Base-by-base conservation (phyloP, 2,113 vertebrate species). In the Nettapus auritus region DNA sequence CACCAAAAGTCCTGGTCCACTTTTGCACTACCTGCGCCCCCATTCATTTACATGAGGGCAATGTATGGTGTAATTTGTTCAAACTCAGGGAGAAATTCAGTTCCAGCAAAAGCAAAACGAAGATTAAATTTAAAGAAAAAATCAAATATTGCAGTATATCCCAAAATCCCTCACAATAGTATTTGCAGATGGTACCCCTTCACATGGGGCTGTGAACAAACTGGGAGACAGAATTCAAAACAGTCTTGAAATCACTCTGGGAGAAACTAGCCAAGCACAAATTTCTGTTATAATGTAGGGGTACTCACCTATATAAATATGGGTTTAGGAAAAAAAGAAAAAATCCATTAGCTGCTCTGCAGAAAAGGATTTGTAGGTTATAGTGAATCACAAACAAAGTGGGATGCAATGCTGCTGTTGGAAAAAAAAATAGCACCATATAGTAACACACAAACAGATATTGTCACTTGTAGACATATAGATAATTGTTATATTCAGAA, bases 251-350 rank as follows among this genome's bases (percentile, higher is more conserved):
- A 46, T 3, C 14, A n/a, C 56, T 63, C 57, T 31, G 11, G 18
- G 5, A 74, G 73, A 78, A 34, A 33, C 5, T 0, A 0, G 15
- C 13, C 1, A 75, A 62, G 62, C 5, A n/a, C 31, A 50, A 10
- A 16, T 55, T 57, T 79, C 29, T 34, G 73, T 31, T 68, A 4
- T 5, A 70, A 16, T 25, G 5, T 26, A 69, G 29, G 28, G 64
- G 60, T 40, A 33, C 6, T 64, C 34, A 67, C 7, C 20, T 57
- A 55, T 7, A 59, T 34, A 85, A 92, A 79, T 22, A 33, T 0
- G 3, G 12, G 20, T 67, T 20, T 67, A 31, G 25, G 77, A 78
- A 66, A 63, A 53, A 23, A 1, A 2, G 9, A 63, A 53, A 23
- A 1, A 2, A 10, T 22, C 21, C 46, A 50, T 33, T 8, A 69